These are phyloP conservation scores for Drosophila setifemur DNA, from an alignment of 1,140 invertebrate genomes.

Conservation along the genomic window DNA sequence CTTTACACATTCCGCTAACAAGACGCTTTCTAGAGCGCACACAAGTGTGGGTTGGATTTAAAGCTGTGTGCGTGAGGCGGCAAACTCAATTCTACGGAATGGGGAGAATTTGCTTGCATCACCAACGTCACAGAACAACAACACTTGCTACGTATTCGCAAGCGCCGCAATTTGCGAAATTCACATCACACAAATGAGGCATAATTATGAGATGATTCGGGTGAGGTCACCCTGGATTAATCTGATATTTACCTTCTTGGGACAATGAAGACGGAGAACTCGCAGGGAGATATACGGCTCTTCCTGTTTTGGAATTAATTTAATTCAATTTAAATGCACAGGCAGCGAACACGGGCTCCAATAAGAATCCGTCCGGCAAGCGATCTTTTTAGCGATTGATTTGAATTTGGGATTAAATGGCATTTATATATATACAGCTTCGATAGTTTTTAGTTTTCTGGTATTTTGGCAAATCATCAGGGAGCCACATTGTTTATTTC, in stretches of 20 bases:
- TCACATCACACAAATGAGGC: not conserved
- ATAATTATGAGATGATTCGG: not conserved
- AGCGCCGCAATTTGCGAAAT: constrained; percentile 5
- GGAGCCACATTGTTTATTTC: too few relatives aligned
- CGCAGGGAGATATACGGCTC: constrained; percentile 23
- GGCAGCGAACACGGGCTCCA: constrained; percentile 43
- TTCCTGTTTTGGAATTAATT: constrained; percentile 70
- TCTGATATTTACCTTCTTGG: constrained; percentile 54
- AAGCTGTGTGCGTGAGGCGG: constrained; percentile 10
- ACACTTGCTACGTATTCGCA: not conserved
- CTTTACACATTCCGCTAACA: constrained; percentile 63
- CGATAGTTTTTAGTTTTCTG: too few relatives aligned
- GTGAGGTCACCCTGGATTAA: not conserved
- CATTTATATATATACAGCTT: too few relatives aligned
- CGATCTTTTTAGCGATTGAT: constrained; percentile 15
- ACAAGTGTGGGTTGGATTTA: constrained; percentile 20
- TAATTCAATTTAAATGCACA: constrained; percentile 66
- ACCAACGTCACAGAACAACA: constrained; percentile 37
- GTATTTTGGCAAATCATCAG: too few relatives aligned
- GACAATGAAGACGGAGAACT: constrained; percentile 25
- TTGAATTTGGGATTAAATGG: too few relatives aligned
- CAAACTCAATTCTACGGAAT: constrained; percentile 38
- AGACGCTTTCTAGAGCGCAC: constrained; percentile 7
- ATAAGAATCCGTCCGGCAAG: constrained; percentile 6
- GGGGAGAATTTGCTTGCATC: constrained; percentile 62